phyloP scores from a whole-genome alignment of 1,140 invertebrate species.

The Tetranychus cinnabarinus region DNA sequence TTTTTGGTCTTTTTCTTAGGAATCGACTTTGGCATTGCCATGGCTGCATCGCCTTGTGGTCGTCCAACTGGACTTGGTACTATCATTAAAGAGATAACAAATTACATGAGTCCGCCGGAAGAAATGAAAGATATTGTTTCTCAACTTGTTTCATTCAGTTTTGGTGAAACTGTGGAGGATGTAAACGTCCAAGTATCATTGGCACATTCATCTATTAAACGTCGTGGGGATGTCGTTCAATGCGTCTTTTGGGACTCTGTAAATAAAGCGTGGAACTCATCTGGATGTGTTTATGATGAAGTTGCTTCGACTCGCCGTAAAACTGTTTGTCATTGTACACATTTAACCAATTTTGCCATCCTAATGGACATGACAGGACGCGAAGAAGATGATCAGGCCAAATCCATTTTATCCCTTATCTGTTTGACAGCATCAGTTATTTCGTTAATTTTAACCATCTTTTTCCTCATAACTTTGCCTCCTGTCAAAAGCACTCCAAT shows the following conservation, averaged over 20 bases:
- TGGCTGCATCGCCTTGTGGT: not conserved
- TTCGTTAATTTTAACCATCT: conserved; percentile 5
- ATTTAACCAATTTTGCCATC: conserved; percentile 27
- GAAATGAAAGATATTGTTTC: not conserved
- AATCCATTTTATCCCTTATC: conserved; percentile 7
- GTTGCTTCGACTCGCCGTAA: not conserved
- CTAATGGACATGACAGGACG: conserved; percentile 37
- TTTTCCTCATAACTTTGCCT: conserved; percentile 4
- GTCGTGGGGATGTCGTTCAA: not conserved
- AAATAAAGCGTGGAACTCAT: not conserved
- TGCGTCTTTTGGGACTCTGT: conserved; percentile 5
- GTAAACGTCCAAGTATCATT: conserved; percentile 16
- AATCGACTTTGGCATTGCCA: not conserved
- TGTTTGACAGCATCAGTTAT: conserved; percentile 7
- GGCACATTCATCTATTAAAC: conserved; percentile 15
- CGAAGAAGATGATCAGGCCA: conserved; percentile 3
- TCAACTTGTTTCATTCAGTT: not conserved
- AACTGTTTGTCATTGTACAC: conserved; percentile 23
- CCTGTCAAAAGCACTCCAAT: conserved; percentile 4
- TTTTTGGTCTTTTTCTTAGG: not conserved
- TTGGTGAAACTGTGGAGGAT: not conserved
- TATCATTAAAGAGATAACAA: not conserved
- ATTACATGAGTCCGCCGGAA: not conserved
- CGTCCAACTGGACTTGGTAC: not conserved
- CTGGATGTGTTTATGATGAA: conserved; percentile 2